These are phyloP conservation scores for Gryllus bimaculatus DNA, from an alignment of 1,140 invertebrate genomes.

Conservation along the genomic window DNA sequence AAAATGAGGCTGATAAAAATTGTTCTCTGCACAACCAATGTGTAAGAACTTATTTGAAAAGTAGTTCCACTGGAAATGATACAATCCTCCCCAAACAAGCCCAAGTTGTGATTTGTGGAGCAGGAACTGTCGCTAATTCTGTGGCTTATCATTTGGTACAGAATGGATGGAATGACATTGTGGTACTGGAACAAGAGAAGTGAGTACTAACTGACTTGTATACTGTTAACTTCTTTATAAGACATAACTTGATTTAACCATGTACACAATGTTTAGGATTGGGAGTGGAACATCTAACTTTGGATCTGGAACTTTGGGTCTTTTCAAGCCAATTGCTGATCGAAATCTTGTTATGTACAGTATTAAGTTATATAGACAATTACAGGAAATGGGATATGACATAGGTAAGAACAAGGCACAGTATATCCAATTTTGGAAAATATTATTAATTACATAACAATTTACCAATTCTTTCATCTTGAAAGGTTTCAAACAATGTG, in stretches of 20 bases:
- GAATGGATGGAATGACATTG: conserved; percentile 52
- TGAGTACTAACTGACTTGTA: conserved; percentile 25
- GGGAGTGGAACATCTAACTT: conserved; percentile 57
- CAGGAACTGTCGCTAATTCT: conserved; percentile 54
- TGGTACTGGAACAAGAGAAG: conserved; percentile 52
- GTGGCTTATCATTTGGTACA: conserved; percentile 56
- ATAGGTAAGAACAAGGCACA: conserved; percentile 33
- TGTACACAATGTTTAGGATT: conserved; percentile 35
- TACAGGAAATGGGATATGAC: conserved; percentile 52
- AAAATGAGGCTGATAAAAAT: too few species aligned
- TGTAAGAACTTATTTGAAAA: not conserved
- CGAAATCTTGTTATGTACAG: conserved; percentile 50
- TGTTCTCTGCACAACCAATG: too few species aligned
- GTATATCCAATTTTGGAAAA: not conserved
- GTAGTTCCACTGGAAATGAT: not conserved
- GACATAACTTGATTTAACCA: not conserved
- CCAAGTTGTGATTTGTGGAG: conserved; percentile 55
- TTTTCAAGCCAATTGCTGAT: conserved; percentile 48
- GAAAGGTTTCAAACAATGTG: conserved; percentile 49
- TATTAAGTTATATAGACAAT: conserved; percentile 48
- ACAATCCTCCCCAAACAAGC: conserved; percentile 36
- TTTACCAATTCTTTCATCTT: conserved; percentile 8
- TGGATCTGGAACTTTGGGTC: conserved; percentile 52
- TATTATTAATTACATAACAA: not conserved
- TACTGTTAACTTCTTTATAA: not conserved